These are phyloP conservation scores for Lasioglossum baleicum DNA, from an alignment of 1,140 invertebrate genomes.

Conservation along the genomic window DNA sequence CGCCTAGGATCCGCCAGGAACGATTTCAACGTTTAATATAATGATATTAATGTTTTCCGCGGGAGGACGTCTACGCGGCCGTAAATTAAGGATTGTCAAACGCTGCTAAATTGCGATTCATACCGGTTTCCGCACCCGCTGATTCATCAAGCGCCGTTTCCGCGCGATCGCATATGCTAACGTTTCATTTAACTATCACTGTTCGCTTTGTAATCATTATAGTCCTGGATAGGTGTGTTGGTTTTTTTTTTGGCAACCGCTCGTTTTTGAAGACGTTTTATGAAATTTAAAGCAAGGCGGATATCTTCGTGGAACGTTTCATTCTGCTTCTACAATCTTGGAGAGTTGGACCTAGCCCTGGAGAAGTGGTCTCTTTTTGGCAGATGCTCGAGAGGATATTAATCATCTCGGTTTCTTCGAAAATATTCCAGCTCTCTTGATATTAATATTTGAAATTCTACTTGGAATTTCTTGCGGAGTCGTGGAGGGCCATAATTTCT, in stretches of 20 bases:
- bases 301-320: no score
- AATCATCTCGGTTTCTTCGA: not conserved
- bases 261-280: no score
- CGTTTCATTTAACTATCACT: not conserved
- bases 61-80: not conserved
- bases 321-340: no score
- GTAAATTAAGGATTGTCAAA: conserved; percentile 11
- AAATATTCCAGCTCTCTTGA: not conserved
- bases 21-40: not conserved
- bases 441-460: no score
- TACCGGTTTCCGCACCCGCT: not conserved
- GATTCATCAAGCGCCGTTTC: not conserved
- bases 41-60: not conserved
- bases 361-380: not conserved
- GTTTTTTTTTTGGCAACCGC: no score
- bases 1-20: not conserved
- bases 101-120: conserved; percentile 3
- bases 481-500: no score
- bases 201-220: no score
- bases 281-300: no score
- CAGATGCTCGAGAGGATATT: not conserved
- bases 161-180: not conserved
- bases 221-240: no score
- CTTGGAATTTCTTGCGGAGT: no score
- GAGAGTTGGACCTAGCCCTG: not conserved